A percentile compares a stretch with the other conserved stretches of the same genome.
Evolutionary conservation across 2,797 vertebrate genomes (phyloP).

Genomic region (Phrynocephalus forsythii): DNA sequence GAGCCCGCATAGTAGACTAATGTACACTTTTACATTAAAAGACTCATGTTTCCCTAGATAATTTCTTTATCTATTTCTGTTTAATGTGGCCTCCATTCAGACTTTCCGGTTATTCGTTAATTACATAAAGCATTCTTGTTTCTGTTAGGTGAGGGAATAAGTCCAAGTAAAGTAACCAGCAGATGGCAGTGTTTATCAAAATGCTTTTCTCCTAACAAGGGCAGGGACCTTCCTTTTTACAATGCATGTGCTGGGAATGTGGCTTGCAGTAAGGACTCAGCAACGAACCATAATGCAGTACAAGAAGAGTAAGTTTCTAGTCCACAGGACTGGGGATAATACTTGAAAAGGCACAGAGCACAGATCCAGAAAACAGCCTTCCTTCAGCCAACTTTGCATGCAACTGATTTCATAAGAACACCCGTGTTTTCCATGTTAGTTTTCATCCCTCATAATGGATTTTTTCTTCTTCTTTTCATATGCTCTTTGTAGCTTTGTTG

Average conservation of each 20-base stretch:
- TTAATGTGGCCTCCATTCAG: constrained; percentile 40
- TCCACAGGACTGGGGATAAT: neutral
- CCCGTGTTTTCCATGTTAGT: too few species aligned
- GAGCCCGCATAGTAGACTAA: constrained; percentile 41
- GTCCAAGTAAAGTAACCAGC: constrained; percentile 70
- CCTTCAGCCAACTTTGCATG: neutral
- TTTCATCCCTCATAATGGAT: too few species aligned
- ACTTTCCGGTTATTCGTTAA: constrained; percentile 43
- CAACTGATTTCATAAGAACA: too few species aligned
- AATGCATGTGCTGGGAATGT: neutral
- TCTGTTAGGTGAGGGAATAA: constrained; percentile 39
- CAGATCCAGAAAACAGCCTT: neutral
- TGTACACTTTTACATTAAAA: constrained; percentile 48
- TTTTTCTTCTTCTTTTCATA: too few species aligned
- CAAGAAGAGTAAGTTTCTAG: constrained; percentile 24
- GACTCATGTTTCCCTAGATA: constrained; percentile 42
- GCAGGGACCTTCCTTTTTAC: constrained; percentile 13
- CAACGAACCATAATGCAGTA: constrained; percentile 10
- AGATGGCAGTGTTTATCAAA: constrained; percentile 76
- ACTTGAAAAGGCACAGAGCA: neutral
- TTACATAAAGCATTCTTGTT: constrained; percentile 34
- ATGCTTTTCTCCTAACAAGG: constrained; percentile 42
- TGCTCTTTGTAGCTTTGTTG: too few species aligned
- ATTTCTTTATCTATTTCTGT: constrained; percentile 29
- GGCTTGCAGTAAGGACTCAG: neutral